Percentiles rank a stretch among this genome's conserved stretches.
Evolutionary conservation across 1,140 invertebrate species (phyloP).

Genomic region (Epicauta chinensis): DNA sequence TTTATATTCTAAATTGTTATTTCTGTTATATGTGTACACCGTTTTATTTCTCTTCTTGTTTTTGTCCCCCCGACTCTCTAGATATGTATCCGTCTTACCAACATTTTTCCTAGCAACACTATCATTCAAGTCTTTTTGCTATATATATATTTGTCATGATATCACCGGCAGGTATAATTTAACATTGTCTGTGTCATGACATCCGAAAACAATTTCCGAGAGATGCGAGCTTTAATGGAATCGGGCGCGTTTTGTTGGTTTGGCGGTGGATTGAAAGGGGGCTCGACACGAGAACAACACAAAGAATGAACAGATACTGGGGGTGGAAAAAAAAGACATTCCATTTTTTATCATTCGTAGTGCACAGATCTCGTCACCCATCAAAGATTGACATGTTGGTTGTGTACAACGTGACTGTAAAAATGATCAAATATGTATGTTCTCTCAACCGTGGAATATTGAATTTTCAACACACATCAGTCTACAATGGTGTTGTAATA

Average conservation of each 20-base stretch:
- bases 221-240: constrained; percentile 20
- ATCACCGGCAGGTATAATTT: constrained; percentile 19
- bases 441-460: not conserved
- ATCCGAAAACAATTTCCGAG: constrained; percentile 20
- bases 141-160: constrained; percentile 12
- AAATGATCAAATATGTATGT: constrained; percentile 8
- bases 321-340: no score
- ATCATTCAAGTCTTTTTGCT: constrained; percentile 13
- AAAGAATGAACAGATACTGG: no score
- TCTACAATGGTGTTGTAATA: not conserved
- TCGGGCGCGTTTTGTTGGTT: not conserved
- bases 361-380: constrained; percentile 13
- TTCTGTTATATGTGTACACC: no score
- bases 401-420: constrained; percentile 11
- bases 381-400: constrained; percentile 17
- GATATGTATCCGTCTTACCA: no score
- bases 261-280: constrained; percentile 5
- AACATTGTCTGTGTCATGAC: constrained; percentile 18
- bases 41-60: no score
- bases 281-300: constrained; percentile 15
- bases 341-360: constrained; percentile 17
- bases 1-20: no score
- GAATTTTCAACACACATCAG: no score
- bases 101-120: not conserved
- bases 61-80: no score